These are phyloP conservation scores for Tachina fera DNA, from an alignment of 2,888 invertebrate species.

Conservation along the genomic window DNA sequence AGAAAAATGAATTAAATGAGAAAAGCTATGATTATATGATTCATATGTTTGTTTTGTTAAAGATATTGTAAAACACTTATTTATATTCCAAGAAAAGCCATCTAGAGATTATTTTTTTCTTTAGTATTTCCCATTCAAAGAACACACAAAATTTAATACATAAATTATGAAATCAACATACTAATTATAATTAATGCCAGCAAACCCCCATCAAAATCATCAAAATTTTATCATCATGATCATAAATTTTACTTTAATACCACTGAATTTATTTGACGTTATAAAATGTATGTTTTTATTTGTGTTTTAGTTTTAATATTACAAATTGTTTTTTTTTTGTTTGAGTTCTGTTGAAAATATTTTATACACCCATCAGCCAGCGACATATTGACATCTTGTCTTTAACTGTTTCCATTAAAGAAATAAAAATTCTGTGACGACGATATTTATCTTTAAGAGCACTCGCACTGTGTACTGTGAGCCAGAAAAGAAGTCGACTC, in stretches of 20 bases:
- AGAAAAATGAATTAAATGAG: too few relatives aligned
- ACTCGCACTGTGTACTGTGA: slow-evolving; percentile 4
- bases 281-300: background rate
- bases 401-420: slow-evolving; percentile 33
- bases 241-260: slow-evolving; percentile 24
- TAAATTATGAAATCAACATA: slow-evolving; percentile 4
- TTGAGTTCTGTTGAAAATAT: slow-evolving; percentile 6
- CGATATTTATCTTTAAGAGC: slow-evolving; percentile 17
- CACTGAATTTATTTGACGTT: slow-evolving; percentile 5
- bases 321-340: background rate
- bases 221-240: slow-evolving; percentile 21
- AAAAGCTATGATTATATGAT: too few relatives aligned
- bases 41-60: too few relatives aligned
- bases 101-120: too few relatives aligned
- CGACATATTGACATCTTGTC: slow-evolving; percentile 53
- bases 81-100: too few relatives aligned
- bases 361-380: slow-evolving; percentile 49
- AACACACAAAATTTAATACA: background rate
- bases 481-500: too few relatives aligned
- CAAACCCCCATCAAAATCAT: slow-evolving; percentile 14
- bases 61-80: too few relatives aligned
- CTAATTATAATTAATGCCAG: slow-evolving; percentile 5
- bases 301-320: slow-evolving; percentile 3
- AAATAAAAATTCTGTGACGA: background rate
- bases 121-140: background rate